Evolutionary conservation across 1,140 invertebrate species (phyloP).

Genomic region (Cataglyphis hispanica): DNA sequence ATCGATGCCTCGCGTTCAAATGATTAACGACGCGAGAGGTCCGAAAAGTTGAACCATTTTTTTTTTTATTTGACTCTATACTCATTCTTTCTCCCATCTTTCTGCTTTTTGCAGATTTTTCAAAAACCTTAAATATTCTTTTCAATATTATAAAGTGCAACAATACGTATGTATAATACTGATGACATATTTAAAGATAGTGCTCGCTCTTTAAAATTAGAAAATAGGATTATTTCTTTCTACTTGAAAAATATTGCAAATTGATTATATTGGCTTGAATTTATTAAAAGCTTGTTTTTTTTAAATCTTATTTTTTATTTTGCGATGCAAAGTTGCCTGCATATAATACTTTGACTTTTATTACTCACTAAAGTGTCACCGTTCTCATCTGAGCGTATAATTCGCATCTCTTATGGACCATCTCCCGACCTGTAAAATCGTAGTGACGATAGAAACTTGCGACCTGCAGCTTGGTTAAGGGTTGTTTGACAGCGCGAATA

Average conservation of each 20-base stretch:
- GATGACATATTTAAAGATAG: neutral
- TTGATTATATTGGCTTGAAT: neutral
- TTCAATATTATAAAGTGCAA: neutral
- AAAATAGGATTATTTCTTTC: neutral
- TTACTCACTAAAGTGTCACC: neutral
- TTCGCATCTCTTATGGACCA: constrained; percentile 1
- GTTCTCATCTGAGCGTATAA: neutral
- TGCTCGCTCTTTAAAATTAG: too few relatives aligned
- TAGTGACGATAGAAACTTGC: constrained; percentile 15
- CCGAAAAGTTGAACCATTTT: constrained; percentile 63
- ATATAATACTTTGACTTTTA: neutral
- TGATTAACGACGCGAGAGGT: constrained; percentile 72
- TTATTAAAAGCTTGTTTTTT: neutral
- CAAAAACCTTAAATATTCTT: neutral
- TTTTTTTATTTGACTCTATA: constrained; percentile 15
- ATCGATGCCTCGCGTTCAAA: constrained; percentile 55
- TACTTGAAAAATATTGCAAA: constrained; percentile 9
- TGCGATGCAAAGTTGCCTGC: neutral
- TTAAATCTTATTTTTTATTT: neutral
- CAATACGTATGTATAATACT: neutral
- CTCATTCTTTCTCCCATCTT: neutral
- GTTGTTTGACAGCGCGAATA: constrained; percentile 67
- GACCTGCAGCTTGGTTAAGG: constrained; percentile 55
- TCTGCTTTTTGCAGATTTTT: neutral
- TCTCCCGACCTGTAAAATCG: neutral